Conservation (phyloP, 2,888 invertebrate species). For the Empis stercorea region DNA sequence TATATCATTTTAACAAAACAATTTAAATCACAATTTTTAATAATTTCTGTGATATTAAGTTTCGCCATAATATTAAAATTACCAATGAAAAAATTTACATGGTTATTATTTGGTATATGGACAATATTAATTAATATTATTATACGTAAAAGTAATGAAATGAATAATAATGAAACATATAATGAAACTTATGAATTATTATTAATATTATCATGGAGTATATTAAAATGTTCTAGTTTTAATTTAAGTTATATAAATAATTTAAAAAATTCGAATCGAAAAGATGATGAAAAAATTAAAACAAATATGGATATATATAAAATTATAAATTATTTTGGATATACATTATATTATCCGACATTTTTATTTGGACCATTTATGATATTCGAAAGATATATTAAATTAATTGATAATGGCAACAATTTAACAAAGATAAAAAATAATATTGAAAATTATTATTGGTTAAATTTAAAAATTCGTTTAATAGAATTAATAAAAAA, state of each 20-base stretch:
- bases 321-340: slow-evolving; percentile 49
- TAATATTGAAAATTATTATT: slow-evolving; percentile 25
- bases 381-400: slow-evolving; percentile 56
- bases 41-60: slow-evolving; percentile 19
- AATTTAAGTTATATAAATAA: slow-evolving; percentile 43
- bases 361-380: slow-evolving; percentile 76
- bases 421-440: slow-evolving; percentile 6
- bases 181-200: slow-evolving; percentile 27
- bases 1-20: slow-evolving; percentile 19
- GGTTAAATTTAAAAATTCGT: slow-evolving; percentile 24
- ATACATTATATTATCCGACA: slow-evolving; percentile 73
- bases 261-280: slow-evolving; percentile 22
- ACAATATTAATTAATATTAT: slow-evolving; percentile 24
- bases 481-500: slow-evolving; percentile 36
- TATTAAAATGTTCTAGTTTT: slow-evolving; percentile 64
- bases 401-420: slow-evolving; percentile 6
- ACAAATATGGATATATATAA: slow-evolving; percentile 10
- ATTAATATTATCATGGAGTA: slow-evolving; percentile 47
- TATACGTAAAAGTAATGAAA: slow-evolving; percentile 11
- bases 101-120: slow-evolving; percentile 25
- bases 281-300: slow-evolving; percentile 8
- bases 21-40: slow-evolving; percentile 15
- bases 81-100: slow-evolving; percentile 17
- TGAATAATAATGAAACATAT: slow-evolving; percentile 12
- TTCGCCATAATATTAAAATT: slow-evolving; percentile 20